Evolutionary conservation across 1,140 invertebrate species (phyloP), one percentile per base, ranked within the genome.

Genomic region (Acarapis woodi): DNA sequence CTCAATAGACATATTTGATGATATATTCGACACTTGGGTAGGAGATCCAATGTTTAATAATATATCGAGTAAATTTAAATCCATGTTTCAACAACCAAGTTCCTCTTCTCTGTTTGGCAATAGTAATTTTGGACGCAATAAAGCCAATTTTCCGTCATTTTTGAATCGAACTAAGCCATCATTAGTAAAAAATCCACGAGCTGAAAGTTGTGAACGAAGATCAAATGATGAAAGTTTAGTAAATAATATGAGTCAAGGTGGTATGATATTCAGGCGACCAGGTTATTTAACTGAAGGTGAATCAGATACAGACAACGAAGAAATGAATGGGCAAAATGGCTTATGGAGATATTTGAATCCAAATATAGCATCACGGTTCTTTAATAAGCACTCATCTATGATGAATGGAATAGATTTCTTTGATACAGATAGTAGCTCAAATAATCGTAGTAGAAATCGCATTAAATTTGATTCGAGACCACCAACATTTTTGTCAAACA

Each of bases 1-100:
- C 19, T 49, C 48, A n/a, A 47, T 41, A 21, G 48, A 49, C 26
- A 41, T 48, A n/a, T 49, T 49, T 32, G 48, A 49, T 36, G 48
- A 49, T 33, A 48, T 49, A n/a, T 49, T 49, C 35, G 48, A 49
- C 25, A 44, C 42, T 29, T 49, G 48, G 48, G 45, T 41, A 29
- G 46, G 47, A 6, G 47, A 45, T 38, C 37, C 44, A 16, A 37
- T 48, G 20, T 46, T 48, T 40, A 42, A 38, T 25, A 46, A 46
- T 35, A 5, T 35, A 4, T 18, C 14, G 15, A 23, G 34, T 25
- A n/a, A 19, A 24, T 12, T 35, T n/a, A 3, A 23, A 35, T 35
- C 34, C 3, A 35, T 35, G 20, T 18, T 35, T 32, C 41, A 29
- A 45, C 35, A 14, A 22, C 21, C 25, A 34, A 26, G 14, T 32